Conservation (phyloP, 1,140 invertebrate genomes). For the Phortica variegata region DNA sequence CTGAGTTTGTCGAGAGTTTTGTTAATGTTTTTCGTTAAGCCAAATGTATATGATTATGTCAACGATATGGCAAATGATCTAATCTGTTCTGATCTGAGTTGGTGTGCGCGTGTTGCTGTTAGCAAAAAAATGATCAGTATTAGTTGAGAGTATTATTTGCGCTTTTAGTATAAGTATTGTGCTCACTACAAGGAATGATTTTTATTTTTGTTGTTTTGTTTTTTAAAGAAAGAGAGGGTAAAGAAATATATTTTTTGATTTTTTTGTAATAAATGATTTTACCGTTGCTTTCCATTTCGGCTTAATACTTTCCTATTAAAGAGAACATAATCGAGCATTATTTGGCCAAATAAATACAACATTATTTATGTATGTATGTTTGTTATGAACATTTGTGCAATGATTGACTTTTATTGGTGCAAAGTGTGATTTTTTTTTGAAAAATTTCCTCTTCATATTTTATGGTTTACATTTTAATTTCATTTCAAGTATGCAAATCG, state of each 20-base stretch:
- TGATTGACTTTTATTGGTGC: background rate
- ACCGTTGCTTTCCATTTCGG: constrained; percentile 57
- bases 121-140: too few species aligned
- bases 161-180: too few species aligned
- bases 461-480: background rate
- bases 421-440: background rate
- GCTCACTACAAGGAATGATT: too few species aligned
- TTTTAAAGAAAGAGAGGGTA: background rate
- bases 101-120: too few species aligned
- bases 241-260: constrained; percentile 16
- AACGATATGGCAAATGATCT: background rate
- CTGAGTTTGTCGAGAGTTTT: constrained; percentile 21
- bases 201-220: background rate
- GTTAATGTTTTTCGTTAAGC: background rate
- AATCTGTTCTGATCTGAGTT: too few species aligned
- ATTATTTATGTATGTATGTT: background rate
- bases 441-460: background rate
- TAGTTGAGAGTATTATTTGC: too few species aligned
- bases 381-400: background rate
- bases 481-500: too few species aligned
- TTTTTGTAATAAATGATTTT: constrained; percentile 29
- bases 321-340: constrained; percentile 29
- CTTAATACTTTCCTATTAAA: constrained; percentile 51
- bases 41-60: constrained; percentile 6
- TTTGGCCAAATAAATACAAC: constrained; percentile 7